Evolutionary conservation across 2,113 vertebrate genomes (phyloP).

Genomic region (Anas platyrhynchos): DNA sequence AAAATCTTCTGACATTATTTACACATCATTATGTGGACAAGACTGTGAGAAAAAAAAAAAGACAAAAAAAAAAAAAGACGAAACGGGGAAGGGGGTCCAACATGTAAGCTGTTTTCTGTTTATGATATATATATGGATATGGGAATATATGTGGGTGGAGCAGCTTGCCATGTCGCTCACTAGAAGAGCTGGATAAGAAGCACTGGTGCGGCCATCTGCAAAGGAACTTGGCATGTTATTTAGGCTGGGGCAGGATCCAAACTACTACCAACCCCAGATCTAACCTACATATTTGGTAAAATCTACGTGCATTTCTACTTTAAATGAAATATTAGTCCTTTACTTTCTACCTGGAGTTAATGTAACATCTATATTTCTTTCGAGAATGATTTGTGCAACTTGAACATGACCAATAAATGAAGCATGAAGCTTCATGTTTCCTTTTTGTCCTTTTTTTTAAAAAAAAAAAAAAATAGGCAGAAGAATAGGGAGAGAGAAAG

Average conservation of each 20-base stretch:
- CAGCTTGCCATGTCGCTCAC: not conserved
- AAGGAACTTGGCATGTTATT: not conserved
- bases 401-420: not conserved
- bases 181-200: not conserved
- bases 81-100: not conserved
- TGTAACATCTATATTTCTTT: not conserved
- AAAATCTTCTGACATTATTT: not conserved
- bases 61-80: no score
- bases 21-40: fast-evolving
- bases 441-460: not conserved
- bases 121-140: not conserved
- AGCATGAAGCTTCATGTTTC: not conserved
- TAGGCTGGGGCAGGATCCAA: not conserved
- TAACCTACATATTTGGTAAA: not conserved
- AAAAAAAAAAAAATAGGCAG: not conserved
- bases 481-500: not conserved
- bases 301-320: not conserved
- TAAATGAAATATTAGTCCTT: not conserved
- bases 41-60: not conserved
- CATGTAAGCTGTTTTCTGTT: not conserved
- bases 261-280: not conserved
- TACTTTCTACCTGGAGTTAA: not conserved
- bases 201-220: not conserved
- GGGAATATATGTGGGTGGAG: not conserved
- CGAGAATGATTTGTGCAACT: not conserved